phyloP scores from a whole-genome alignment of 2,113 vertebrate species.

The Triplophysa rosa region DNA sequence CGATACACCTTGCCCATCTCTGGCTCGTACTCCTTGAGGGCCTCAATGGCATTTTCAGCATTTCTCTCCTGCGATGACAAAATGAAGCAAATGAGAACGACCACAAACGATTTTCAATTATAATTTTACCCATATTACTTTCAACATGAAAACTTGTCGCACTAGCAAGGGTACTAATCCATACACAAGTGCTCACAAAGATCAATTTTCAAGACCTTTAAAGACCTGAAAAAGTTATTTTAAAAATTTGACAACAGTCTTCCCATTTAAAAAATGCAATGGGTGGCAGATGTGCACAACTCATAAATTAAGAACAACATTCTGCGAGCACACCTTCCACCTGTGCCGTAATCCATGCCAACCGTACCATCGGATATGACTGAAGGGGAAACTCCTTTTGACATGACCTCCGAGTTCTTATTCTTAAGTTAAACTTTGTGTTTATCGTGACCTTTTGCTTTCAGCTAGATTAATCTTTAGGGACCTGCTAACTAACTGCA shows the following conservation, averaged over 20 bases:
- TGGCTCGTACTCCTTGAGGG: slow-evolving; percentile 97
- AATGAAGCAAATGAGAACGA: neutral
- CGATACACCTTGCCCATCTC: slow-evolving; percentile 99
- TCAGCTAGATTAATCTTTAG: neutral
- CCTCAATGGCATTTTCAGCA: slow-evolving; percentile 98
- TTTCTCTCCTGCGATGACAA: slow-evolving; percentile 85
- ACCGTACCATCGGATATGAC: neutral
- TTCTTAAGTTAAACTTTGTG: neutral
- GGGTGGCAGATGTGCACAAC: too few species aligned
- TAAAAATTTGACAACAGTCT: too few species aligned
- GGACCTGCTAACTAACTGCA: neutral
- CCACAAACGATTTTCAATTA: neutral
- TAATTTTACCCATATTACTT: too few species aligned
- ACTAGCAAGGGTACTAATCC: too few species aligned
- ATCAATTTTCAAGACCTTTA: too few species aligned
- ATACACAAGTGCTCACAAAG: too few species aligned
- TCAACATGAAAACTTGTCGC: too few species aligned
- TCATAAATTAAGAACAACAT: too few species aligned
- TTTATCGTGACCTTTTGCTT: slow-evolving; percentile 14
- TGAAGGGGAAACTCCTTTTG: neutral
- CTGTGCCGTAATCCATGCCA: neutral
- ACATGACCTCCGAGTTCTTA: neutral
- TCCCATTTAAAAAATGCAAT: too few species aligned
- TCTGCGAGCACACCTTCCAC: too few species aligned
- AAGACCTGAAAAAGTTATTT: too few species aligned